Conservation (phyloP, 2,888 invertebrate species). For the Tachina lurida region DNA sequence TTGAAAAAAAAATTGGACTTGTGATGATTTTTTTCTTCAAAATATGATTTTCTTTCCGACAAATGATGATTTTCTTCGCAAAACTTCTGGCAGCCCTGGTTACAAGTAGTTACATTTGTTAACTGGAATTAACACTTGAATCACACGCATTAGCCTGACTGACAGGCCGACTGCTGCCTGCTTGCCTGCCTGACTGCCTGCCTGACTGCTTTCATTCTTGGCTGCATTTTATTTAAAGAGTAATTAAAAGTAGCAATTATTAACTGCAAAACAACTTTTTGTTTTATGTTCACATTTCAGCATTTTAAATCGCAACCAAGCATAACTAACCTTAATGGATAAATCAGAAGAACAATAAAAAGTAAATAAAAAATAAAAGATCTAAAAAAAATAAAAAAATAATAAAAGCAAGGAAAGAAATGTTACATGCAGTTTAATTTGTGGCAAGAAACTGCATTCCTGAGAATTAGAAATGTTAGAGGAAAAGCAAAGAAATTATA, state of each 20-base stretch:
- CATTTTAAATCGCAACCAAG: slow-evolving; percentile 52
- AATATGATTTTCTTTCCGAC: too few relatives aligned
- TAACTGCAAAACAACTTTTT: slow-evolving; percentile 14
- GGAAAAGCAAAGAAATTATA: slow-evolving; percentile 45
- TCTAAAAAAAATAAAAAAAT: background rate
- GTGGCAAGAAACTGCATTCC: slow-evolving; percentile 31
- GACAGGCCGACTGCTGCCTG: background rate
- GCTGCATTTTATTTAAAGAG: slow-evolving; percentile 9
- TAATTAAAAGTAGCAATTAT: slow-evolving; percentile 63
- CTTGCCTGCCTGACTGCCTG: background rate
- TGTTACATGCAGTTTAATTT: slow-evolving; percentile 46
- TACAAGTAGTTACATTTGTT: slow-evolving; percentile 13
- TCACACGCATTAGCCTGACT: slow-evolving; percentile 22
- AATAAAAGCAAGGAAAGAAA: background rate
- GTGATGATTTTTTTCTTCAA: too few relatives aligned
- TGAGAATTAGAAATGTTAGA: slow-evolving; percentile 56
- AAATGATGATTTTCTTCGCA: too few relatives aligned
- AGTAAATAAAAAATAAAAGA: background rate
- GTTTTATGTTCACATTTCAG: background rate
- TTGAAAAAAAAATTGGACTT: too few relatives aligned
- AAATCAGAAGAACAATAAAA: slow-evolving; percentile 28
- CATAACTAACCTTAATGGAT: slow-evolving; percentile 57
- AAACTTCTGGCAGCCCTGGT: too few relatives aligned
- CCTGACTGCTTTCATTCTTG: slow-evolving; percentile 11
- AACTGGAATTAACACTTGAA: slow-evolving; percentile 57